Percentiles rank a stretch among this genome's conserved stretches.
These are phyloP conservation scores for Saccostrea echinata DNA, from an alignment of 1,140 invertebrate genomes.

Conservation along the genomic window DNA sequence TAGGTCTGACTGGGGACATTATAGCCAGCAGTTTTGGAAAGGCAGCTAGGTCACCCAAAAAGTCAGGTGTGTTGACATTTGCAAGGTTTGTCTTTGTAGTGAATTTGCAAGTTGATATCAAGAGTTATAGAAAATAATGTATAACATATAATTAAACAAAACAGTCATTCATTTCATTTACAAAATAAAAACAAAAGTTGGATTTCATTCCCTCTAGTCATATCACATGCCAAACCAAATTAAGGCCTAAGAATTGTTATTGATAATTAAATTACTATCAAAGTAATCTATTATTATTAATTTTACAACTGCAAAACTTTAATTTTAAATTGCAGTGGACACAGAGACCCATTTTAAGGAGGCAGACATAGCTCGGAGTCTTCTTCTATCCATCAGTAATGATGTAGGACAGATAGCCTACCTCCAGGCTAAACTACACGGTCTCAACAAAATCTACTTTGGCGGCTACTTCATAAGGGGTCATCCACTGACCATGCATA, in stretches of 20 bases:
- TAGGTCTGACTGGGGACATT: constrained; percentile 86
- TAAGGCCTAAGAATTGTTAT: too few species aligned
- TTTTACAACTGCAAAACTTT: not conserved
- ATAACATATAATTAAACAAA: too few species aligned
- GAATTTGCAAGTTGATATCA: not conserved
- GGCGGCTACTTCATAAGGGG: constrained; percentile 89
- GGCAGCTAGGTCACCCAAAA: constrained; percentile 76
- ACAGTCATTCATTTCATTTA: not conserved
- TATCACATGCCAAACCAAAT: too few species aligned
- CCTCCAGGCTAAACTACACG: constrained; percentile 85
- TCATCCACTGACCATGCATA: constrained; percentile 89
- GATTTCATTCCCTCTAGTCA: not conserved
- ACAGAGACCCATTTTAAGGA: constrained; percentile 79
- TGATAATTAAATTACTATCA: too few species aligned
- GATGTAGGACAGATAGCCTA: constrained; percentile 89
- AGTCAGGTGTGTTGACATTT: not conserved
- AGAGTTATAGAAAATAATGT: not conserved
- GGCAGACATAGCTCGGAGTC: constrained; percentile 86
- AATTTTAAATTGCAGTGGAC: constrained; percentile 37
- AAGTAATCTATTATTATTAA: not conserved
- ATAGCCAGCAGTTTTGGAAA: constrained; percentile 90
- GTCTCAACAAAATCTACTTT: constrained; percentile 85
- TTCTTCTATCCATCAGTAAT: constrained; percentile 88
- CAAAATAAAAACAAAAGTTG: not conserved
- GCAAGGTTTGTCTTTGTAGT: not conserved